Conservation (phyloP, 2,888 invertebrate species). For the Malthinus flaveolus region DNA sequence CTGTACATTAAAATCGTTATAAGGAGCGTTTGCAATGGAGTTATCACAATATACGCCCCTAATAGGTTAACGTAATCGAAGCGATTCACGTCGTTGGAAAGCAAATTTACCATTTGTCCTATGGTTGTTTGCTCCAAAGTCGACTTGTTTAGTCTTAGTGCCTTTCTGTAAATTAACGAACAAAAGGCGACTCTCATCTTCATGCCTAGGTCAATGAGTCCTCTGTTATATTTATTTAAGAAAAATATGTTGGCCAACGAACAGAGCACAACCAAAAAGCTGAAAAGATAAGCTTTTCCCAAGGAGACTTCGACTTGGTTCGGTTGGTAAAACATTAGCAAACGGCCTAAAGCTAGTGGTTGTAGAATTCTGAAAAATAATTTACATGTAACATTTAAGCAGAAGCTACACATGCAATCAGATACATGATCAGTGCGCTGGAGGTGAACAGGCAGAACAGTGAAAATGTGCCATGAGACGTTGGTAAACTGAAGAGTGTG, state of each 20-base stretch:
- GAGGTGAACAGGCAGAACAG: too few species aligned
- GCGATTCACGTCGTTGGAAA: conserved; percentile 86
- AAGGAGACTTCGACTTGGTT: conserved; percentile 19
- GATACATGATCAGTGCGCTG: too few species aligned
- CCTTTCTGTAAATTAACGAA: conserved; percentile 79
- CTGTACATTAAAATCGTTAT: conserved; percentile 71
- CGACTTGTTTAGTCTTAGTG: conserved; percentile 70
- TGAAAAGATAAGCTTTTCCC: conserved; percentile 74
- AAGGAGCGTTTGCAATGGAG: conserved; percentile 74
- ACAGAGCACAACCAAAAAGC: conserved; percentile 71
- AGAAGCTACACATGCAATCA: too few species aligned
- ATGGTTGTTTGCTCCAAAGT: conserved; percentile 83
- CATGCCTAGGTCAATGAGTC: conserved; percentile 82
- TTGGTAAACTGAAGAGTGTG: too few species aligned
- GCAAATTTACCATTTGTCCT: conserved; percentile 57
- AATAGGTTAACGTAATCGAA: conserved; percentile 82
- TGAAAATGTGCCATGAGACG: too few species aligned
- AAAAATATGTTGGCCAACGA: conserved; percentile 70
- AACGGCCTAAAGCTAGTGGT: neutral
- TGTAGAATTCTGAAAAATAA: neutral
- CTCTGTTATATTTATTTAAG: conserved; percentile 81
- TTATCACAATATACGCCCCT: conserved; percentile 80
- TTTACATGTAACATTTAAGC: too few species aligned
- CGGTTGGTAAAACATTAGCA: neutral
- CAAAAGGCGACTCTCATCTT: conserved; percentile 80